Conservation (phyloP, 2,113 vertebrate species). For the Suncus etruscus region DNA sequence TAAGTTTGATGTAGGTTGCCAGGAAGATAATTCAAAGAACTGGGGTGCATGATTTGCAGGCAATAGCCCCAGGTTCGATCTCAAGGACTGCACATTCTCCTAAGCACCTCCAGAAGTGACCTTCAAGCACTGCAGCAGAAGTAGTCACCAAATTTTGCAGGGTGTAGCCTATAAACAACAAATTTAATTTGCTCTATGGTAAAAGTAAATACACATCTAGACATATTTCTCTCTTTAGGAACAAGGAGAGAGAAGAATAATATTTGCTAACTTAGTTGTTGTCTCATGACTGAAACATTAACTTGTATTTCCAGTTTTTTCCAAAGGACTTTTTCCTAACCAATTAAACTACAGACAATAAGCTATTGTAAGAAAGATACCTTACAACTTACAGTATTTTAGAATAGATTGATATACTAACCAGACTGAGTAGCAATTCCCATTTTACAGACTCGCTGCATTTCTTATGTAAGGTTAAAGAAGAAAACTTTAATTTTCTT, state of each 20-base stretch:
- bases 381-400: conserved; percentile 46
- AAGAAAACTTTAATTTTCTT: neutral
- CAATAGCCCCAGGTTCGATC: too few species aligned
- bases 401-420: conserved; percentile 43
- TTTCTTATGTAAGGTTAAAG: neutral
- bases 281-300: conserved; percentile 15
- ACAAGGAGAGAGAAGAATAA: neutral
- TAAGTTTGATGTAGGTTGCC: neutral
- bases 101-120: too few species aligned
- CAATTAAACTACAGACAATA: conserved; percentile 25
- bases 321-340: neutral
- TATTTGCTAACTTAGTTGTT: conserved; percentile 16
- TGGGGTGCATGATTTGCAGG: too few species aligned
- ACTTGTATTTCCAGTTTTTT: conserved; percentile 46
- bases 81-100: too few species aligned
- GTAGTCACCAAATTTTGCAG: too few species aligned
- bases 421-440: conserved; percentile 33
- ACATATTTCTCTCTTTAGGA: neutral
- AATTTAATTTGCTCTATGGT: neutral
- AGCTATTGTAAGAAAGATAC: conserved; percentile 35
- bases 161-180: too few species aligned
- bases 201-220: neutral
- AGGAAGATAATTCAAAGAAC: too few species aligned
- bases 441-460: neutral
- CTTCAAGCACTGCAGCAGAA: too few species aligned